Evolutionary conservation across 1,140 invertebrate species (phyloP).

Genomic region (Mycetomoellerius zeteki): DNA sequence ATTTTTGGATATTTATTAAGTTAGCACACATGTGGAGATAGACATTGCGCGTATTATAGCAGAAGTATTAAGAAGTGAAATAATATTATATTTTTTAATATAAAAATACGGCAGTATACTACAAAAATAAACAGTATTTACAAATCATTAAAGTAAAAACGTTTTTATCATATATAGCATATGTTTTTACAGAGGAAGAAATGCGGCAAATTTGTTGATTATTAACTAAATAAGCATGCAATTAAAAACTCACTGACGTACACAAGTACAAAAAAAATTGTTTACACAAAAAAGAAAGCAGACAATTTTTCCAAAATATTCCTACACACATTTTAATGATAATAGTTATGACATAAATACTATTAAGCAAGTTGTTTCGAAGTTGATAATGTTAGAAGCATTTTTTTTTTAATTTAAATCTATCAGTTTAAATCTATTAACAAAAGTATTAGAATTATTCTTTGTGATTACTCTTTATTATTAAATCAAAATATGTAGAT

Average conservation of each 20-base stretch:
- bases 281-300: background rate
- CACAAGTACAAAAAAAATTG: background rate
- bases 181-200: background rate
- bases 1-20: background rate
- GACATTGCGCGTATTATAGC: conserved; percentile 43
- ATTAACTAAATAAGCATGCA: conserved; percentile 17
- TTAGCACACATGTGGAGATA: conserved; percentile 64
- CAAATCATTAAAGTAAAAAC: conserved; percentile 1
- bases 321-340: background rate
- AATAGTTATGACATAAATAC: background rate
- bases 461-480: background rate
- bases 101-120: background rate
- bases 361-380: background rate
- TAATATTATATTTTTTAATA: conserved; percentile 2
- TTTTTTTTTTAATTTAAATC: background rate
- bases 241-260: background rate
- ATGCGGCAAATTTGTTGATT: background rate
- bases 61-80: conserved; percentile 26
- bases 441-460: background rate
- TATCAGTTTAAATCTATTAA: background rate
- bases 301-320: background rate
- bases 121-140: conserved; percentile 47
- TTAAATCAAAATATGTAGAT: background rate
- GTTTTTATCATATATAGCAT: background rate
- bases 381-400: background rate